Evolutionary conservation across 2,888 invertebrate species (phyloP), one percentile per base, ranked within the genome.

Genomic region (Alviniconcha strummeri): DNA sequence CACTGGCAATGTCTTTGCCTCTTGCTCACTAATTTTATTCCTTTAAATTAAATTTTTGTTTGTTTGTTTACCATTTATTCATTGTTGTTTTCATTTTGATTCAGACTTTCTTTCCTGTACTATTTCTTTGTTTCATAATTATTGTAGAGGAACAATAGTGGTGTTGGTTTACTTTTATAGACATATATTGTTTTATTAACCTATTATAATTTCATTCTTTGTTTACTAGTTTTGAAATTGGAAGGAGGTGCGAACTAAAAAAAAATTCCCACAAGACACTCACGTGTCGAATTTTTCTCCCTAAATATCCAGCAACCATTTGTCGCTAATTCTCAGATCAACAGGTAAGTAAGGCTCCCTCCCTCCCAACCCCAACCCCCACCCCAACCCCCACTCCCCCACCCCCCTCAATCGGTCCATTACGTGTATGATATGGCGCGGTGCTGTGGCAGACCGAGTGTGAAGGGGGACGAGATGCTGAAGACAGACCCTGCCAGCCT

Each of bases 391-490:
- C n/a, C n/a, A n/a, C n/a, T n/a, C n/a, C 36, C 36, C 36, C 36
- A 36, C 36, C 36, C 36, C 36, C 36, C 36, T 36, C 36, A 36
- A 36, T 36, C 36, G 36, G 36, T 36, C 36, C 36, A 36, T 36
- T 36, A 36, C 36, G 36, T 36, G 3, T 36, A 36, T 36, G 1
- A 36, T 36, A 36, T 36, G 36, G 36, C 36, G 36, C 36, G 36
- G 36, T 17, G 8, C 9, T 57, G 8, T 77, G 8, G 60, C 54
- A 79, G 79, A 64, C 79, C 79, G 36, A 67, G 64, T n/a, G 79
- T 79, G 79, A 79, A 79, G 54, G 78, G 79, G 11, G 79, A 79
- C 52, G 79, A 79, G 79, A n/a, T 79, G 4, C 52, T 79, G 64
- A 79, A 79, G 79, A 79, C 79, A 4, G 79, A 79, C 79, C 64